Evolutionary conservation across 1,140 invertebrate species (phyloP), one percentile per base, ranked within the genome.

Genomic region (Homalodisca vitripennis): DNA sequence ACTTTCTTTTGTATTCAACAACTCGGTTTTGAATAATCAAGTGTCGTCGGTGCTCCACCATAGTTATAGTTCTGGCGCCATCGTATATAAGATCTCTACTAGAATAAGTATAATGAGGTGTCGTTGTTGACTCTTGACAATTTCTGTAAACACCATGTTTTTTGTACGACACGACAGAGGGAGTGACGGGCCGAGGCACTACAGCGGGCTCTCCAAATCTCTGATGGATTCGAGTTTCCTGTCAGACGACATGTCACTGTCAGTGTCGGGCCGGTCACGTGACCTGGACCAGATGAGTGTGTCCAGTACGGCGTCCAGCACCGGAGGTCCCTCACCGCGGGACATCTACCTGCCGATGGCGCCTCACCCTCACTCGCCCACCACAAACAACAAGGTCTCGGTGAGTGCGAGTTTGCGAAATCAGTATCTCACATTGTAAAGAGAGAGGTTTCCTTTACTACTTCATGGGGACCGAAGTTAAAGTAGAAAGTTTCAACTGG

Each of bases 311-410:
- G 81, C 82, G 14, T 84, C 82, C 27, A 84, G 82, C 74, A 75
- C 82, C 41, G 82, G 82, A 66, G 81, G 81, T 71, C 80, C 79
- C 29, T 81, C 80, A 68, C 81, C 79, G 77, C 75, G 73, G 46
- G 82, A 82, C 47, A 82, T 82, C 74, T 84, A 84, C 74, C 78
- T 84, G 73, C 82, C 83, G 17, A 84, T 84, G 83, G 81, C 80
- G 73, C 80, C 85, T 69, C 68, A 29, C 79, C 79, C 13, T 73
- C 79, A 2, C 77, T 80, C 69, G 74, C 79, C 78, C 51, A 78
- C 79, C 31, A 80, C 80, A 47, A 80, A 78, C 70, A 82, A 79
- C 73, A 84, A 84, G 79, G 80, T 84, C 69, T 84, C 82, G 77
- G 83, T 84, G 78, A 82, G 79, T 60, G 20, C 17, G 31, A 13